Evolutionary conservation across 1,140 invertebrate genomes (phyloP), one percentile per base, ranked within the genome.

Genomic region (Saccostrea echinata): DNA sequence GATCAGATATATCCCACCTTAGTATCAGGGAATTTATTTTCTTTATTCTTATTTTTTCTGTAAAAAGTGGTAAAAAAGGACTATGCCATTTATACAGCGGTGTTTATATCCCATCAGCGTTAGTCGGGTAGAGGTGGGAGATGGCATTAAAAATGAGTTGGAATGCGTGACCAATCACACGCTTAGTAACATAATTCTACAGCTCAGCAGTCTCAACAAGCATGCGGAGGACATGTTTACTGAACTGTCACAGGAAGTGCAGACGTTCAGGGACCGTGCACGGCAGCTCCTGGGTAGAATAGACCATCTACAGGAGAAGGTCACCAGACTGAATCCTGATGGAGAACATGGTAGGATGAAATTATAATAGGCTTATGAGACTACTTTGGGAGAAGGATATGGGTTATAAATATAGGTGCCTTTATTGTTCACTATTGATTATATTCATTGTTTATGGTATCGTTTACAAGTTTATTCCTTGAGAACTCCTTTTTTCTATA

Each of bases 211-310:
- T 53, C 95, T 99, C 35, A 99, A 98, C 83, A 97, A 97, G 93
- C 98, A 99, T 96, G 98, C 98, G 3, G 98, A 99, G 95, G 98
- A 99, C 95, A 96, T 99, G 91, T 99, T 99, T 94, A 97, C 97
- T 1, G 98, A 99, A 94, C 95, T 99, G 85, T 97, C 97, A 51
- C 96, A 97, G 27, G 98, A 99, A 94, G 98, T 98, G 3, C 97
- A 97, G 84, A 96, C 96, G 76, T 95, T 99, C 80, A 97, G 97
- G 71, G 97, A 97, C 89, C 96, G 98, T 85, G 97, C 98, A 0
- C 97, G 97, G 92, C 97, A 97, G 43, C 95, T 99, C 55, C 98
- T 99, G 94, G 97, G 97, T 9, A 96, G 98, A 90, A 98, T 99
- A 92, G 98, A 99, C 94, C 96, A 98, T 92, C 96, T 99, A 76